These are phyloP conservation scores for Metopolophium dirhodum DNA, from an alignment of 1,140 invertebrate species.

Conservation along the genomic window DNA sequence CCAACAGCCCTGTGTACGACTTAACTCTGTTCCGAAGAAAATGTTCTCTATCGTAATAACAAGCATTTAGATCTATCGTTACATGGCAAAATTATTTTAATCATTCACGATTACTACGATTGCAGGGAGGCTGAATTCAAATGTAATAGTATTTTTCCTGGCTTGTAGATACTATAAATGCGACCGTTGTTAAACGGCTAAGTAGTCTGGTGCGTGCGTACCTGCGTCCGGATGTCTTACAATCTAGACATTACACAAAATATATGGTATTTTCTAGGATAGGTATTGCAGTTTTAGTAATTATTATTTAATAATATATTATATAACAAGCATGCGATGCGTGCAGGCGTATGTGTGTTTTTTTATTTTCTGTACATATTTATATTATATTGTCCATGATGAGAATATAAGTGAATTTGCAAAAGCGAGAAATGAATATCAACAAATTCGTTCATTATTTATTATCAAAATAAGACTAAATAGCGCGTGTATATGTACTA, in stretches of 20 bases:
- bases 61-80: conserved; percentile 6
- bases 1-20: too few relatives aligned
- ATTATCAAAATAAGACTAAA: neutral
- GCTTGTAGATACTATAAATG: neutral
- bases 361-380: neutral
- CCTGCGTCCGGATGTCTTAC: neutral
- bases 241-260: neutral
- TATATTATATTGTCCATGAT: neutral
- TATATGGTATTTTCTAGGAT: neutral
- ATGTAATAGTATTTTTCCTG: neutral
- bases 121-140: neutral
- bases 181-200: neutral
- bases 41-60: neutral
- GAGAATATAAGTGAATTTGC: neutral
- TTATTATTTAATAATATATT: neutral
- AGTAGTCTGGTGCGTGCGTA: neutral
- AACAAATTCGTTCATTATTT: neutral
- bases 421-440: neutral
- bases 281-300: neutral
- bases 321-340: neutral
- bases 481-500: neutral
- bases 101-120: neutral
- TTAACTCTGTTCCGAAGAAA: neutral
- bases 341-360: neutral
- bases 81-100: neutral